These are phyloP conservation scores for Falco naumanni DNA, from an alignment of 2,797 vertebrate species.

Conservation along the genomic window DNA sequence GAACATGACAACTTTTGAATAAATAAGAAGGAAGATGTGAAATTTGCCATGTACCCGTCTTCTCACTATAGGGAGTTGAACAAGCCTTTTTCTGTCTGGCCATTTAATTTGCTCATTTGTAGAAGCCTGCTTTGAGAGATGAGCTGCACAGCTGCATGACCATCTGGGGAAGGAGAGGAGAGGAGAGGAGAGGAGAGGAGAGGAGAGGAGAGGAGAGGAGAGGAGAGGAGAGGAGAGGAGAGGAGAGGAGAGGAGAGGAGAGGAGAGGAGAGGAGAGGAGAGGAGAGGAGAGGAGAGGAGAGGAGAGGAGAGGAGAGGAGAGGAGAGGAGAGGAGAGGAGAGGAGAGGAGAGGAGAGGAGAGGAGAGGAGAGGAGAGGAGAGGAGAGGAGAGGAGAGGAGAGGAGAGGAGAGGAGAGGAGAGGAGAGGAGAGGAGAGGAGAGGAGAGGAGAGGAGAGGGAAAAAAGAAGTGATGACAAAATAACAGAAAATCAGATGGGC, in stretches of 20 bases:
- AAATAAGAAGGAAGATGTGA: background rate
- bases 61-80: background rate
- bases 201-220: no score
- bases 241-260: background rate
- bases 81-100: background rate
- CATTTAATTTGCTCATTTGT: background rate
- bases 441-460: no score
- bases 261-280: no score
- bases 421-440: no score
- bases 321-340: no score
- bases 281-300: background rate
- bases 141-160: background rate
- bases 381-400: no score
- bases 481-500: background rate
- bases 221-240: background rate
- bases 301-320: background rate
- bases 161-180: background rate
- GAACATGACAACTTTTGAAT: background rate
- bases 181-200: background rate
- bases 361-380: background rate
- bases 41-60: background rate
- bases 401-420: no score
- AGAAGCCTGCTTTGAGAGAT: background rate
- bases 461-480: background rate
- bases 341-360: background rate